Evolutionary conservation across 92 coral and sea anemone genomes (phyloP).

Genomic region (Epizoanthus fatuus): DNA sequence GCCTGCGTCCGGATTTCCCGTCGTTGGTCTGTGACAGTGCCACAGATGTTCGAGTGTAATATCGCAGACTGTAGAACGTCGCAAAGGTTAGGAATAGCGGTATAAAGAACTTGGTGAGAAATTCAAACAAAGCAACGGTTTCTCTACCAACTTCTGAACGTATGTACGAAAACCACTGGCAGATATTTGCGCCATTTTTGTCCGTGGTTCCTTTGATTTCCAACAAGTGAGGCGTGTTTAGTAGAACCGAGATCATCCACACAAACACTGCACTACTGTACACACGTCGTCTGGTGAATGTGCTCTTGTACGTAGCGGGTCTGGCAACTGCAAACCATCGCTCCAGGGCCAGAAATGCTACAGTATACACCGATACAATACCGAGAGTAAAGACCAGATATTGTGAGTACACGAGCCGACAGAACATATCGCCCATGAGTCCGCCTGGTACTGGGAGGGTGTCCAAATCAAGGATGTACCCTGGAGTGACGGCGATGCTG

Average conservation of each 20-base stretch:
- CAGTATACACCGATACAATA: constrained; percentile 92
- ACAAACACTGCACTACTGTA: constrained; percentile 66
- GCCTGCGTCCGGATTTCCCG: constrained; percentile 83
- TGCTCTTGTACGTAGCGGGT: constrained; percentile 81
- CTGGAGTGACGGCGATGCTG: constrained; percentile 81
- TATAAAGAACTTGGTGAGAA: constrained; percentile 78
- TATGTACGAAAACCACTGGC: constrained; percentile 80
- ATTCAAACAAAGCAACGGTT: constrained; percentile 84
- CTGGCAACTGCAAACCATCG: constrained; percentile 93
- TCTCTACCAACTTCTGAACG: constrained; percentile 69
- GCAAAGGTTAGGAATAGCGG: constrained; percentile 77
- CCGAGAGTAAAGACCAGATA: constrained; percentile 92
- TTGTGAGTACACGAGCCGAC: constrained; percentile 87
- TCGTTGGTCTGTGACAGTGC: constrained; percentile 76
- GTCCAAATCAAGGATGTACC: constrained; percentile 72
- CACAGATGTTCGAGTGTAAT: constrained; percentile 69
- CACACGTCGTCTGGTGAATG: constrained; percentile 72
- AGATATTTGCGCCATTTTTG: constrained; percentile 48
- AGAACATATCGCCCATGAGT: constrained; percentile 79
- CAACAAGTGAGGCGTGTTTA: constrained; percentile 90
- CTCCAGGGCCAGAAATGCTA: constrained; percentile 87
- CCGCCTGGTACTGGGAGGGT: constrained; percentile 73
- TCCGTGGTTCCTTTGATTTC: constrained; percentile 75
- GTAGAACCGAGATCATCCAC: constrained; percentile 79
- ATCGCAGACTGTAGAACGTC: constrained; percentile 72